A percentile compares a stretch with the other conserved stretches of the same genome.
Evolutionary conservation across 1,140 invertebrate species (phyloP).

Genomic region (Drosophila albomicans): DNA sequence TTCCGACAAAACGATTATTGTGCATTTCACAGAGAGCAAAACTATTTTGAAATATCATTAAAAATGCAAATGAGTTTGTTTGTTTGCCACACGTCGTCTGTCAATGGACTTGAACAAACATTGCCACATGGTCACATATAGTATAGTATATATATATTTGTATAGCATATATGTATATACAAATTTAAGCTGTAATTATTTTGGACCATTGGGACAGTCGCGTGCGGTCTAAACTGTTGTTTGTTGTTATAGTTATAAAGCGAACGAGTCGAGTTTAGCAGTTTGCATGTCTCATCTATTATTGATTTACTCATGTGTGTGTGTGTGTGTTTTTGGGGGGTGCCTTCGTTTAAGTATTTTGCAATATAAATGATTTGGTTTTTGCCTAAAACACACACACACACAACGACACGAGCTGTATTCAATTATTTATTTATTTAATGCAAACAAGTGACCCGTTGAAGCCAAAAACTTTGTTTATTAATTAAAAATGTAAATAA

Average conservation of each 20-base stretch:
- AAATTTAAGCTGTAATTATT: slow-evolving; percentile 66
- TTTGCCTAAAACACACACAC: slow-evolving; percentile 22
- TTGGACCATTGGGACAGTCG: slow-evolving; percentile 70
- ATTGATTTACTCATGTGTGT: slow-evolving; percentile 62
- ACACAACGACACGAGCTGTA: not conserved
- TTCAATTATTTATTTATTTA: slow-evolving; percentile 72
- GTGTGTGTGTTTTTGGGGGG: not conserved
- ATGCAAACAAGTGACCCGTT: slow-evolving; percentile 14
- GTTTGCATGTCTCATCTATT: slow-evolving; percentile 70
- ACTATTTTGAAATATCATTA: slow-evolving; percentile 78
- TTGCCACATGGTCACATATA: not conserved
- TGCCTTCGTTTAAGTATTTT: slow-evolving; percentile 48
- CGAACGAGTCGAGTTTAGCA: slow-evolving; percentile 35
- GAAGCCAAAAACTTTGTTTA: slow-evolving; percentile 16
- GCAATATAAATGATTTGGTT: slow-evolving; percentile 30
- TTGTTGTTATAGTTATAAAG: slow-evolving; percentile 31
- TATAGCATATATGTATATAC: not conserved
- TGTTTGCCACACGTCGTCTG: slow-evolving; percentile 57
- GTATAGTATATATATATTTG: not conserved
- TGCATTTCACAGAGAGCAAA: slow-evolving; percentile 49
- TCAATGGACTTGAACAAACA: slow-evolving; percentile 12
- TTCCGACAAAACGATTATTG: slow-evolving; percentile 61
- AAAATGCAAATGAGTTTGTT: slow-evolving; percentile 83
- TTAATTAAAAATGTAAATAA: slow-evolving; percentile 50
- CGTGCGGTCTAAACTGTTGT: slow-evolving; percentile 54